Base-by-base conservation (phyloP, 2,797 vertebrate species). In the Pipistrellus nathusii region DNA sequence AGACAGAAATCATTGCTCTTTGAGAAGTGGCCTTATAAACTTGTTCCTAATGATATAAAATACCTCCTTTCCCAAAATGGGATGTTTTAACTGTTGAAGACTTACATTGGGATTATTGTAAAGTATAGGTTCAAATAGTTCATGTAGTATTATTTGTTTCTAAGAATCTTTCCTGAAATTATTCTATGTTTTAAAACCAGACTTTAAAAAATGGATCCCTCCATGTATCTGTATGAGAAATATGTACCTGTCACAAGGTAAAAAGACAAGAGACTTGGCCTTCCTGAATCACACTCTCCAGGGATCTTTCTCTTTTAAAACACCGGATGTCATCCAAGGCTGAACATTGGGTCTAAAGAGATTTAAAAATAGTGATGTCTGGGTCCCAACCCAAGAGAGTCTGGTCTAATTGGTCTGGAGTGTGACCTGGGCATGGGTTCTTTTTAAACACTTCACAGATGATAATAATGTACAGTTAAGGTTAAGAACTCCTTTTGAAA, bases 221-320 rank as follows among this genome's bases (percentile, higher is more conserved):
- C 8, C 4, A 71, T 13, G 44, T 38, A 78, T 21, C 14, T 62
- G 25, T 46, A 78, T 80, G 44, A 64, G 5, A 48, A 84, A 84
- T 20, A 30, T 0, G 13, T 62, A 75, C 10, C 46, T 41, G 18
- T 48, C 30, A 38, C 23, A 75, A 35, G 35, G 41, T 44, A 83
- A 84, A 86, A 75, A 83, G 17, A 3, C 20, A 90, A 38, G 55
- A 9, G 46, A n/a, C 30, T 80, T 90, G 64, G 44, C 25, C 18
- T 78, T 86, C 17, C n/a, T 62, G 30, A 85, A 76, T 88, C 12
- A 77, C 14, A 46, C 64, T n/a, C 46, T 83, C 77, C 27, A 18
- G 11, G 4, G 18, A 17, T 83, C 30, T 66, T 90, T n/a, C 6
- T 72, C 7, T 77, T 84, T 91, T 44, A n/a, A 96, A 90, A 85